Base-by-base conservation (phyloP, 2,888 invertebrate species). In the Rotaria macrura region DNA sequence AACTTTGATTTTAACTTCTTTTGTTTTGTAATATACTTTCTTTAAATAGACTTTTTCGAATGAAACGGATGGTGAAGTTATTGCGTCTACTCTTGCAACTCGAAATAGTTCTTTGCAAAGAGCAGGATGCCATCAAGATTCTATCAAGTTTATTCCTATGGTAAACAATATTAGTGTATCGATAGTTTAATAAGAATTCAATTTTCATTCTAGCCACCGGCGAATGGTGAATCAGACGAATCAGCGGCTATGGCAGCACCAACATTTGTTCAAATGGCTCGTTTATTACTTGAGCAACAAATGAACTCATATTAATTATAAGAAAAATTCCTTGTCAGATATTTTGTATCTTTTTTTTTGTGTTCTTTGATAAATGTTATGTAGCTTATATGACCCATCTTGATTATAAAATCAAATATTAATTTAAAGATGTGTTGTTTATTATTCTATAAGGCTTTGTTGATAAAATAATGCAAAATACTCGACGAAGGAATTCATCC, bases 251-350 rank as follows among this genome's bases (percentile, higher is more conserved):
- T 43, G 25, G 79, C 79, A 79, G 79, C 43, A 43, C 79, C 79
- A 43, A 79, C 79, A 79, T 79, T 79, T 43, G 25, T n/a, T 12
- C 79, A 79, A 79, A 79, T 79, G 79, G n/a, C 43, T 25, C 79
- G 79, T 79, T 79, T 79, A 79, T 43, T 79, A 79, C 79, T 79
- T 79, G 79, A 79, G 38, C 79, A 79, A 43, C 43, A 79, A 14
- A 79, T 79, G 79, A 79, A 43, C 43, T 40, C n/a, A 43, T 79
- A 25, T n/a, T 79, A 43, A 79, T 43, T 23, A 10, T 25, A 43
- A 12, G 43, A 79, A 7, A 74, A n/a, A 25, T 25, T 43, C 9
- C 43, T 12, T 79, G 43, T 79, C 79, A 79, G 79, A 79, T 79
- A 79, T 43, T 79, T 65, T 65, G 34, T 65, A 54, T 54, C 23